Conservation (phyloP, 2,113 vertebrate species). For the Colistium nudipinnis region DNA sequence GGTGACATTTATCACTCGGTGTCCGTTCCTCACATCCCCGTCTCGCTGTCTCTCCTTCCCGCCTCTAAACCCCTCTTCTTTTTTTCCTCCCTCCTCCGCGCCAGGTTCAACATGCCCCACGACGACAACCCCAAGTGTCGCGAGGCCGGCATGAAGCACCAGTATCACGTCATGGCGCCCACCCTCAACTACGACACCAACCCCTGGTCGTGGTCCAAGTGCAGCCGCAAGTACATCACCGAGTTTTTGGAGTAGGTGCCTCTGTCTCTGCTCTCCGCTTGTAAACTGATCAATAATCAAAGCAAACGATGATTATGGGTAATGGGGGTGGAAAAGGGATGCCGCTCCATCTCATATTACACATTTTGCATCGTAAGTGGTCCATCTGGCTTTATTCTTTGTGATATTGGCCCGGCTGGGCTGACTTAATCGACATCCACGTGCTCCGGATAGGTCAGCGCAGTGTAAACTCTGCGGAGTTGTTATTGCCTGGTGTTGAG, state of each 20-base stretch:
- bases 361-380: constrained; percentile 8
- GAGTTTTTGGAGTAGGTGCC: constrained; percentile 95
- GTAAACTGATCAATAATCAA: background rate
- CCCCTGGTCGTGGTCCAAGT: constrained; percentile 98
- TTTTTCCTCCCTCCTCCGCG: constrained; percentile 33
- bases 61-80: constrained; percentile 8
- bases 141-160: constrained; percentile 90
- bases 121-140: constrained; percentile 96
- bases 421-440: constrained; percentile 28
- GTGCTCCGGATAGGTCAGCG: constrained; percentile 44
- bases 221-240: constrained; percentile 97
- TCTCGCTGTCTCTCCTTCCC: constrained; percentile 15
- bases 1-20: constrained; percentile 66
- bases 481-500: constrained; percentile 74
- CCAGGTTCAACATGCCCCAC: constrained; percentile 96
- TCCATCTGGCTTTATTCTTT: constrained; percentile 35
- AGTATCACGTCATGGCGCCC: constrained; percentile 97
- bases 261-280: background rate
- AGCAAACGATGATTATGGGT: background rate
- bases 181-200: constrained; percentile 95
- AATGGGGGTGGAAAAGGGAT: background rate
- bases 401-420: constrained; percentile 32
- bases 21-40: constrained; percentile 50
- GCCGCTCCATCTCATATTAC: background rate
- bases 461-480: constrained; percentile 70